phyloP scores from a whole-genome alignment of 2,888 invertebrate species.

The Metellina segmentata region DNA sequence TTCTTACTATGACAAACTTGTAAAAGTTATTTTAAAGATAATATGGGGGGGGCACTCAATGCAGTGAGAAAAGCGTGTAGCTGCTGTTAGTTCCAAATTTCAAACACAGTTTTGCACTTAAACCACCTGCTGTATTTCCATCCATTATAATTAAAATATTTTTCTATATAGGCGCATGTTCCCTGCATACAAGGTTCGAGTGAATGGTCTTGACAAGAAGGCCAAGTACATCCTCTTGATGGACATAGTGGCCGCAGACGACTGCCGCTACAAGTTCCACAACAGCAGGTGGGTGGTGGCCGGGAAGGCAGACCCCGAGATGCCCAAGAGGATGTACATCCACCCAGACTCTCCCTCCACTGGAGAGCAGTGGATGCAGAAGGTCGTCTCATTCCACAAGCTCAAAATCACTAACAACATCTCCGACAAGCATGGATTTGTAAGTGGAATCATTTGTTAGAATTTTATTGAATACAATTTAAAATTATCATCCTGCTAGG shows the following conservation, averaged over 20 bases:
- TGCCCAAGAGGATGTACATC: conserved; percentile 83
- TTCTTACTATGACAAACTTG: no score
- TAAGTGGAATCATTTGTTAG: conserved; percentile 80
- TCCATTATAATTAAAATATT: conserved; percentile 4
- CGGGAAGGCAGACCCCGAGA: conserved; percentile 83
- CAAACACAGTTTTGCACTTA: no score
- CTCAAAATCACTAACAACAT: conserved; percentile 84
- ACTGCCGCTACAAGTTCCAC: conserved; percentile 98
- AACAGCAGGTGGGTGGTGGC: conserved; percentile 84
- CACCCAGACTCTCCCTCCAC: conserved; percentile 82
- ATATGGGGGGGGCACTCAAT: no score
- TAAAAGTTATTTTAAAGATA: no score
- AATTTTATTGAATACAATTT: no score
- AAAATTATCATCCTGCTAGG: no score
- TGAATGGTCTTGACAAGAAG: conserved; percentile 98
- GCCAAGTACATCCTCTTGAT: conserved; percentile 99
- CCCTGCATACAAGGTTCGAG: conserved; percentile 99
- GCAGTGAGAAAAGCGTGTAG: no score
- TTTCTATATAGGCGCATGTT: conserved; percentile 96
- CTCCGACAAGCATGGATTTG: conserved; percentile 84
- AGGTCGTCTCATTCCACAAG: conserved; percentile 84
- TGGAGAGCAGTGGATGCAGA: conserved; percentile 84
- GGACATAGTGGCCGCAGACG: conserved; percentile 99
- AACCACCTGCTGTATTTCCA: no score
- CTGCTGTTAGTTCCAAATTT: no score